Evolutionary conservation across 92 coral and sea anemone genomes (phyloP).

Genomic region (Zoanthus sansibaricus): DNA sequence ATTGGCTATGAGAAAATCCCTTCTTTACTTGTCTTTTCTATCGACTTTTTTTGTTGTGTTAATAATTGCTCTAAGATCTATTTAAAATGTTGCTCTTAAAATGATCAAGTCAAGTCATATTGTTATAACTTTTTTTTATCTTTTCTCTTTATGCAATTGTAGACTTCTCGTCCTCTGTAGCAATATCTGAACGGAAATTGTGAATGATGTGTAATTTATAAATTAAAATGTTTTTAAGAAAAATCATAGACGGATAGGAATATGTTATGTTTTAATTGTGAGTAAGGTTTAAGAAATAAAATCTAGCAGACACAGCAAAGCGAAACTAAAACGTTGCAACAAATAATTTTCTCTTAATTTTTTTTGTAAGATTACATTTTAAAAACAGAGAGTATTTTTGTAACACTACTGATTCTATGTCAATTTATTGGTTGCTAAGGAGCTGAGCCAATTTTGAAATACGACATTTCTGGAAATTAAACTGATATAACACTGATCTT

Average conservation of each 20-base stretch:
- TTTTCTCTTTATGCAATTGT: neutral
- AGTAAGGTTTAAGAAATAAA: neutral
- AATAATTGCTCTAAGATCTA: neutral
- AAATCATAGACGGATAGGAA: neutral
- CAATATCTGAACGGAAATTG: neutral
- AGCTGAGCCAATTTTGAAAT: conserved; percentile 5
- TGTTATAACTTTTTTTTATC: neutral
- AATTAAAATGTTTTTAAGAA: neutral
- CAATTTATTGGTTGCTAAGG: conserved; percentile 22
- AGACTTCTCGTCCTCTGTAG: neutral
- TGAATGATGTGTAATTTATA: neutral
- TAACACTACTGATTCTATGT: neutral
- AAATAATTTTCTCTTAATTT: neutral
- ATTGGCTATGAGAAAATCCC: neutral
- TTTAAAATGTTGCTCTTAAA: neutral
- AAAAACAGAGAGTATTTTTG: neutral
- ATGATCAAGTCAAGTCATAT: neutral
- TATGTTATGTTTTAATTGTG: neutral
- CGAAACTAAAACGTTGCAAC: neutral
- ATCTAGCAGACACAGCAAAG: neutral
- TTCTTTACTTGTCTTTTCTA: neutral
- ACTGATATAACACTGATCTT: conserved; percentile 13
- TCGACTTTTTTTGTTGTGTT: neutral
- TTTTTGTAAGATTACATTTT: neutral
- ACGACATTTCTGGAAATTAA: conserved; percentile 24